Percentiles rank a stretch among this genome's conserved stretches.
These are phyloP conservation scores for Microtus californicus DNA, from an alignment of 2,797 vertebrate species.

Conservation along the genomic window DNA sequence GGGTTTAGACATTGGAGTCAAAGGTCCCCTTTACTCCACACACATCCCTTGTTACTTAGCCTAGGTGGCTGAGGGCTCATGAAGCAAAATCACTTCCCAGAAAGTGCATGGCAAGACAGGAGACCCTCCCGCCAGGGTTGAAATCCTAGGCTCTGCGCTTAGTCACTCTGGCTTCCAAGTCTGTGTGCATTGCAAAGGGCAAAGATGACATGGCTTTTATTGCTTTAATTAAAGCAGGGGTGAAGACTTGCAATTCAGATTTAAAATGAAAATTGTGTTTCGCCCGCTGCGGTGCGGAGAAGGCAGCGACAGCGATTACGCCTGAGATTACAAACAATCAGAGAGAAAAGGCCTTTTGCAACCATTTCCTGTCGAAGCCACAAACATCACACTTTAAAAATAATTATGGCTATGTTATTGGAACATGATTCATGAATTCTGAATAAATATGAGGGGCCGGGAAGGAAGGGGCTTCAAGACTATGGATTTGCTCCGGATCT, in stretches of 20 bases:
- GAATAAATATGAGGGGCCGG: conserved; percentile 87
- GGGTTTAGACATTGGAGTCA: not conserved
- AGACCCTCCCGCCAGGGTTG: conserved; percentile 58
- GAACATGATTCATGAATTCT: conserved; percentile 89
- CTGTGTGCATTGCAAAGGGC: conserved; percentile 85
- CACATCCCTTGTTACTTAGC: not conserved
- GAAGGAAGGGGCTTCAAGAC: conserved; percentile 86
- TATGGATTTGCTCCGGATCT: conserved; percentile 85
- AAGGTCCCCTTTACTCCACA: not conserved
- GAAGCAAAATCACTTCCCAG: not conserved
- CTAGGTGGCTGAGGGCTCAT: not conserved
- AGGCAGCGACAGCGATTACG: conserved; percentile 87
- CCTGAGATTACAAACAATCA: conserved; percentile 89
- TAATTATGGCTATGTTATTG: conserved; percentile 89
- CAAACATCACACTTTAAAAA: conserved; percentile 90
- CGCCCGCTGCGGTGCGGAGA: conserved; percentile 80
- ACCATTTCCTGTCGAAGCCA: conserved; percentile 89
- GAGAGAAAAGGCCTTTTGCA: conserved; percentile 88
- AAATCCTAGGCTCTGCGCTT: conserved; percentile 47
- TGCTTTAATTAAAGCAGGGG: conserved; percentile 90
- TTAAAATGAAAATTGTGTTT: conserved; percentile 87
- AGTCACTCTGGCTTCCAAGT: conserved; percentile 71
- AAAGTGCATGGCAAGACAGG: not conserved
- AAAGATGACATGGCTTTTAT: conserved; percentile 86
- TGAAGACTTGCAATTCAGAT: conserved; percentile 84